Percentiles rank a stretch among this genome's conserved stretches.
Evolutionary conservation across 2,888 invertebrate genomes (phyloP).

Genomic region (Stegophylla sp.): DNA sequence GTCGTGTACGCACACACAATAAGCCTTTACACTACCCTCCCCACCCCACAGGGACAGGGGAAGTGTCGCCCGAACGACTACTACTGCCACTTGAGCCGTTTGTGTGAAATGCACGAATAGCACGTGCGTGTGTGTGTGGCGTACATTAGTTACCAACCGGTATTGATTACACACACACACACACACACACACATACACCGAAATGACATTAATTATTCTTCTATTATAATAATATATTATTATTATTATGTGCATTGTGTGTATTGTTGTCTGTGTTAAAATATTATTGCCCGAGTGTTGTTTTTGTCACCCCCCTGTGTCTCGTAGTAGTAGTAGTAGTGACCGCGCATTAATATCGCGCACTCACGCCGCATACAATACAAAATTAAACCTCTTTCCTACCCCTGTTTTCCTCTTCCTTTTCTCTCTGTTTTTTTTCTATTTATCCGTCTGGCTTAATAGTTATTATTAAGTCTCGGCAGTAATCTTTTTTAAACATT

Average conservation of each 20-base stretch:
- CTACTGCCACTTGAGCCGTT: no score
- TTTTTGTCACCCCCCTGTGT: not conserved
- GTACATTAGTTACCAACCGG: not conserved
- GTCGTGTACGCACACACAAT: not conserved
- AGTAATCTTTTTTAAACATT: no score
- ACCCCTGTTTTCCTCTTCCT: no score
- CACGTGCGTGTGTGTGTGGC: no score
- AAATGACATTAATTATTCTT: conserved; percentile 29
- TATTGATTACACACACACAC: conserved; percentile 14
- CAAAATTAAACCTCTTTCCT: no score
- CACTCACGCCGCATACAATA: not conserved
- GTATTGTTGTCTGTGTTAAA: not conserved
- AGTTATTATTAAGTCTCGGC: no score
- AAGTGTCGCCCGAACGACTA: not conserved
- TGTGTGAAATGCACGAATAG: no score
- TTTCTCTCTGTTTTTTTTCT: no score
- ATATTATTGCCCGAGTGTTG: not conserved
- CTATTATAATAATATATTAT: not conserved
- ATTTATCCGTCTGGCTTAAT: no score
- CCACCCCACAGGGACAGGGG: not conserved
- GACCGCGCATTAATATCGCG: not conserved
- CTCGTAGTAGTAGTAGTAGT: not conserved
- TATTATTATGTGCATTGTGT: not conserved
- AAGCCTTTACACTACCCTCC: conserved; percentile 8
- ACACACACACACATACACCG: not conserved